Conservation (phyloP, 2,113 vertebrate genomes). For the Cyanocitta stelleri region DNA sequence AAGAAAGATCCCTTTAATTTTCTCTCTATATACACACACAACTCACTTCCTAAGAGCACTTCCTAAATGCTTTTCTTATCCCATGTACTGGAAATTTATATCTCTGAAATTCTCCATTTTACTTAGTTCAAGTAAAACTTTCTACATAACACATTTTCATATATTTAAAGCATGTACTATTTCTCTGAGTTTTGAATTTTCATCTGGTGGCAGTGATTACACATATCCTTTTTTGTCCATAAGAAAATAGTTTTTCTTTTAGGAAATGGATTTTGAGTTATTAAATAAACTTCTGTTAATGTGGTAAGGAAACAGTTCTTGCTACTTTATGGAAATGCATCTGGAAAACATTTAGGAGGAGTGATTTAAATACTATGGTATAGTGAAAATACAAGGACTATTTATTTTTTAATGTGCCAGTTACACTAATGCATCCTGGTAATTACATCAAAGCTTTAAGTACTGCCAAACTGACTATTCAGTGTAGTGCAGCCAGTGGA, state of each 20-base stretch:
- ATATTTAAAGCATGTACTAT: neutral
- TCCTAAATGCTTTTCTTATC: neutral
- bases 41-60: neutral
- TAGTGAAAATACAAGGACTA: neutral
- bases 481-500: neutral
- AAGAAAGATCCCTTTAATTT: neutral
- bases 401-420: neutral
- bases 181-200: neutral
- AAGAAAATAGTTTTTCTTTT: neutral
- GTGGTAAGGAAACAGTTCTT: neutral
- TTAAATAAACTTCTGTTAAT: neutral
- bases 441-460: neutral
- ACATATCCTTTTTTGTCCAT: neutral
- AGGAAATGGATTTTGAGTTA: neutral
- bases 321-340: neutral
- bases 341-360: neutral
- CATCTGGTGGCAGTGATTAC: neutral
- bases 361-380: neutral
- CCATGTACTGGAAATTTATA: neutral
- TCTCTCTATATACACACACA: rapidly evolving
- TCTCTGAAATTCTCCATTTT: neutral
- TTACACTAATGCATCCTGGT: neutral
- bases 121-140: neutral
- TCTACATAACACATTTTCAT: neutral
- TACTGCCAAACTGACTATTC: neutral